Base-by-base conservation (phyloP, 2,113 vertebrate species). In the Sebastes schlegelii region DNA sequence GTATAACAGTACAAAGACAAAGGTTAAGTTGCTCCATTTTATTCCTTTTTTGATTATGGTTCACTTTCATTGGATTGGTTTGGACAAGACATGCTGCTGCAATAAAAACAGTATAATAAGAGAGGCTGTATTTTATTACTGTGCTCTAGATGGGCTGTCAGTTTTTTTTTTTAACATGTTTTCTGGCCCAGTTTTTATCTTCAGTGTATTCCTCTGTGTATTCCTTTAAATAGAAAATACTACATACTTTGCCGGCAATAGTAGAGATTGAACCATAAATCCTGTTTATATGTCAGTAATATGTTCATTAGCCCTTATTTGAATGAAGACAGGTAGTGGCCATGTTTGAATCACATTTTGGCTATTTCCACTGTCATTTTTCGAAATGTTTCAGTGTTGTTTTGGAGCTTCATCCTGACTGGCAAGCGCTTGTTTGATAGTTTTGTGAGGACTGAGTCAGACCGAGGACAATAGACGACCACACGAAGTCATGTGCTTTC, bases 61-160 rank as follows among this genome's bases (percentile, higher is more conserved):
- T 69, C n/a, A 23, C 58, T 77, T 79, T 74, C 26, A 49, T 51
- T 58, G 46, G 54, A 77, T 34, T 34, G 34, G 34, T 34, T 55
- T 51, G 80, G 65, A 84, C 68, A 66, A 57, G 49, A 77, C 46
- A 14, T 12, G 61, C 64, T 48, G 65, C 55, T 55, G 43, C 21
- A 57, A 78, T 86, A 34, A 57, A 77, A 76, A 64, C 66, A 8
- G 49, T 19, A 21, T 21, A 51, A 81, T 77, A 71, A 82, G 70
- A 79, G 57, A 54, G 48, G 43, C 55, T 19, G 54, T 49, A 23
- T 73, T 83, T 63, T 74, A 72, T 76, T 34, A 14, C n/a, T 64
- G 16, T n/a, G 55, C 61, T 75, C 12, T 40, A 21, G 42, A 52
- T 71, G 60, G 21, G 6, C 5, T 34, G 40, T 76, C 79, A 75